Evolutionary conservation across 2,113 vertebrate genomes (phyloP).

Genomic region (Microcebus jonahi): DNA sequence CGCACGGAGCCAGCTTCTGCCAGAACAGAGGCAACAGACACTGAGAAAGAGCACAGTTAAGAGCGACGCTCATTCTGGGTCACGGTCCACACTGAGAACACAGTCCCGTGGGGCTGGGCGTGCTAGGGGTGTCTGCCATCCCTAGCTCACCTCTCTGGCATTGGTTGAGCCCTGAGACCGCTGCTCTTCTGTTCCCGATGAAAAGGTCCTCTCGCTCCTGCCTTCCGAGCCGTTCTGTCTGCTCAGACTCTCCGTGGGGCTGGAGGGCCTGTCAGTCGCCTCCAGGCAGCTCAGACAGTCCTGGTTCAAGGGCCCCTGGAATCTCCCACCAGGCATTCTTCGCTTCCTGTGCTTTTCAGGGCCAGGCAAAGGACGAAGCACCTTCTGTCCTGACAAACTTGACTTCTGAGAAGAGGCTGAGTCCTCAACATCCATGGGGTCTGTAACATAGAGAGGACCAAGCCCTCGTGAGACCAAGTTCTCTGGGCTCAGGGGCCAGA

Average conservation of each 20-base stretch:
- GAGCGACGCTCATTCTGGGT: background rate
- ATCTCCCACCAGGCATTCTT: background rate
- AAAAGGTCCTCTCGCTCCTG: background rate
- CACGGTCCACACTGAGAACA: background rate
- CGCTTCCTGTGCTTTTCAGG: background rate
- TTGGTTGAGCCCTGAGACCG: background rate
- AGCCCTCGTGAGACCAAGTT: background rate
- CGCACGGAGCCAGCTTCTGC: too few relatives aligned
- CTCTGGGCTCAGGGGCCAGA: background rate
- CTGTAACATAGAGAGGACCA: background rate
- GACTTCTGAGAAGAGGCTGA: conserved; percentile 30
- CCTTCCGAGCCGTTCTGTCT: background rate
- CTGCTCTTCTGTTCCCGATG: background rate
- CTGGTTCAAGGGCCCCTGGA: background rate
- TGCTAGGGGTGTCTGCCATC: background rate
- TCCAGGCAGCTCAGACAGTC: background rate
- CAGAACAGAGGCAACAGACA: too few relatives aligned
- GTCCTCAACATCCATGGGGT: background rate
- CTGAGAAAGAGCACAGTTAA: too few relatives aligned
- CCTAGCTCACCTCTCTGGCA: conserved; percentile 8
- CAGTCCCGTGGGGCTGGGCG: too few relatives aligned
- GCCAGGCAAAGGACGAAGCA: background rate
- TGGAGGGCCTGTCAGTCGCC: background rate
- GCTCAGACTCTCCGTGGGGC: background rate
- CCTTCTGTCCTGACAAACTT: background rate